A percentile compares a stretch with the other conserved stretches of the same genome.
phyloP scores from a whole-genome alignment of 2,113 vertebrate species.

The Syngnathus typhle region DNA sequence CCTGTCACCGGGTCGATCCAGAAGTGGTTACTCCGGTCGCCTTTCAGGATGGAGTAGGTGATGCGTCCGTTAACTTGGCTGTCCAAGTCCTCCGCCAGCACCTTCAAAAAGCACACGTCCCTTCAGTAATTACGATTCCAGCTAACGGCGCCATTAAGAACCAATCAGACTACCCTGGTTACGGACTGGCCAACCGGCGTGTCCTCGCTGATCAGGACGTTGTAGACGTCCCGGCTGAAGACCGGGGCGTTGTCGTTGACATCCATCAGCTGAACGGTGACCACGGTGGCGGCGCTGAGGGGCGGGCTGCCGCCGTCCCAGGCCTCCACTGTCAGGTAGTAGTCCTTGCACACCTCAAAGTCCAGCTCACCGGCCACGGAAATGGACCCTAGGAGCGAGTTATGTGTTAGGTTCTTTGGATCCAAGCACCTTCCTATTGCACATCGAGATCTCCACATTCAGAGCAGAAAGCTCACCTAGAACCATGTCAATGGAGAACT shows the following conservation, averaged over 20 bases:
- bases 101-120: constrained; percentile 53
- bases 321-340: constrained; percentile 89
- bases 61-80: constrained; percentile 88
- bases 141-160: too few species aligned
- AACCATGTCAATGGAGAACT: constrained; percentile 79
- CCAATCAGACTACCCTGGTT: constrained; percentile 69
- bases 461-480: constrained; percentile 68
- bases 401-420: background rate
- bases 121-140: background rate
- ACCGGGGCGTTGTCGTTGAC: constrained; percentile 90
- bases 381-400: constrained; percentile 75
- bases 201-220: constrained; percentile 87
- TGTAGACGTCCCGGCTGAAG: constrained; percentile 87
- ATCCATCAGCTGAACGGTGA: constrained; percentile 88
- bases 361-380: constrained; percentile 83
- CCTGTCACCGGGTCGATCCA: constrained; percentile 83
- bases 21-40: constrained; percentile 87
- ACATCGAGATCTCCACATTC: background rate
- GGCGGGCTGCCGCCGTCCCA: constrained; percentile 87
- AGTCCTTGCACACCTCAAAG: constrained; percentile 89
- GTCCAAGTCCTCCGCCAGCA: constrained; percentile 90
- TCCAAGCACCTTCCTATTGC: background rate
- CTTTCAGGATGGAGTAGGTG: constrained; percentile 86
- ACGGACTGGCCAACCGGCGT: constrained; percentile 79
- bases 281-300: constrained; percentile 81